These are phyloP conservation scores for Zaprionus lachaisei DNA, from an alignment of 1,140 invertebrate genomes.

Conservation along the genomic window DNA sequence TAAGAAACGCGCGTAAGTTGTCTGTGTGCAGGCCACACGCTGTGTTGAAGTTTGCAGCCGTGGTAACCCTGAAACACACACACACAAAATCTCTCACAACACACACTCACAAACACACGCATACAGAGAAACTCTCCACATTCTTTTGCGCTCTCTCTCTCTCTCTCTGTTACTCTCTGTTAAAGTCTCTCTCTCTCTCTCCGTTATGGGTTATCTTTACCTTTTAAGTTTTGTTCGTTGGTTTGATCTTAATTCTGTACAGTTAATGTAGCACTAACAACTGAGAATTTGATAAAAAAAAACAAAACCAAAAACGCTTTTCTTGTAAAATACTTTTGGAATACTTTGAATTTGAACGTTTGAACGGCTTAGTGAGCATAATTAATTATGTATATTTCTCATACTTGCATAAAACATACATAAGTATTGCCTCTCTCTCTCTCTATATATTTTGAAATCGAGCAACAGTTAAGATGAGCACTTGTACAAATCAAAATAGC, in stretches of 20 bases:
- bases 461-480: conserved; percentile 77
- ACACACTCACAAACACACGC: conserved; percentile 8
- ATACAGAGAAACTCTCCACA: conserved; percentile 37
- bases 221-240: conserved; percentile 45
- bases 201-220: conserved; percentile 45
- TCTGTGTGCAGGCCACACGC: conserved; percentile 39
- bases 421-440: conserved; percentile 35
- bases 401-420: conserved; percentile 33
- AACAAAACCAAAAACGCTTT: conserved; percentile 58
- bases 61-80: conserved; percentile 16
- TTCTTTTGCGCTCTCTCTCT: conserved; percentile 18
- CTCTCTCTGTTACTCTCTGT: conserved; percentile 33
- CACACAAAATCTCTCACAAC: conserved; percentile 32
- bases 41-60: conserved; percentile 12
- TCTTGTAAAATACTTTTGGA: conserved; percentile 67
- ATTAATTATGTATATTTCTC: conserved; percentile 50
- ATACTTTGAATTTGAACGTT: conserved; percentile 68
- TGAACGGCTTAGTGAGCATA: conserved; percentile 74
- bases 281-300: conserved; percentile 38
- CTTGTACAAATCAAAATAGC: conserved; percentile 69
- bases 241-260: conserved; percentile 61
- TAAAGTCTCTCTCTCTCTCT: conserved; percentile 42
- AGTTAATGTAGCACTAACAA: conserved; percentile 70
- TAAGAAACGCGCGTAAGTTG: conserved; percentile 57
- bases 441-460: conserved; percentile 34